phyloP scores from a whole-genome alignment of 2,888 invertebrate genomes.

The Chloroclysta siterata region DNA sequence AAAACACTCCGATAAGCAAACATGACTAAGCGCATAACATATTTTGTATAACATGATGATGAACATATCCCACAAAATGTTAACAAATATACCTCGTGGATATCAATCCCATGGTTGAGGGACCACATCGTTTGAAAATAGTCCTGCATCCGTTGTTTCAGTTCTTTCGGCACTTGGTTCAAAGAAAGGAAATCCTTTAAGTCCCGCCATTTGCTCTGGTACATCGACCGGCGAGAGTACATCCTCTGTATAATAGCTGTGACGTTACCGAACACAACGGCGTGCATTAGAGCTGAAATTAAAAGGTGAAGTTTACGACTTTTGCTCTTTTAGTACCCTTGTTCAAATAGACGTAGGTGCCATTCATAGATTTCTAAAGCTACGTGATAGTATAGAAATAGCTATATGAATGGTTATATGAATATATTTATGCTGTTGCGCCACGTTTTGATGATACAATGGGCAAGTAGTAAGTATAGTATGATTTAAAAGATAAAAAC shows the following conservation, averaged over 20 bases:
- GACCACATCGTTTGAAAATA: constrained; percentile 99
- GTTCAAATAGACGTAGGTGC: background rate
- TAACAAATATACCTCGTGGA: constrained; percentile 91
- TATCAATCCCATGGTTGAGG: constrained; percentile 98
- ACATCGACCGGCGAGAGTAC: constrained; percentile 96
- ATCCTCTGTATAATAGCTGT: constrained; percentile 98
- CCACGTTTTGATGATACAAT: too few species aligned
- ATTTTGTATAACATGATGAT: constrained; percentile 2
- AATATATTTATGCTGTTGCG: background rate
- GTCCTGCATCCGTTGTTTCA: constrained; percentile 98
- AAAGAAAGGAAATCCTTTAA: constrained; percentile 97
- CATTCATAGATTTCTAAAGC: background rate
- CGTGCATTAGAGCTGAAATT: constrained; percentile 96
- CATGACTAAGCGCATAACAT: constrained; percentile 26
- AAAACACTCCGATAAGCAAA: constrained; percentile 30
- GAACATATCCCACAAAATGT: background rate
- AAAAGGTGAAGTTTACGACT: background rate
- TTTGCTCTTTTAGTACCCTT: background rate
- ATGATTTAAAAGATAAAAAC: too few species aligned
- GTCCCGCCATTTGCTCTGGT: constrained; percentile 97
- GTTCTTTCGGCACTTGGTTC: constrained; percentile 97
- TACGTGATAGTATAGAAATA: background rate
- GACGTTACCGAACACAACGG: constrained; percentile 98
- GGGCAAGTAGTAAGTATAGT: too few species aligned
- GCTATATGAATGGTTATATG: background rate